Conservation (phyloP, 2,797 vertebrate species). For the Danio jaintianensis region DNA sequence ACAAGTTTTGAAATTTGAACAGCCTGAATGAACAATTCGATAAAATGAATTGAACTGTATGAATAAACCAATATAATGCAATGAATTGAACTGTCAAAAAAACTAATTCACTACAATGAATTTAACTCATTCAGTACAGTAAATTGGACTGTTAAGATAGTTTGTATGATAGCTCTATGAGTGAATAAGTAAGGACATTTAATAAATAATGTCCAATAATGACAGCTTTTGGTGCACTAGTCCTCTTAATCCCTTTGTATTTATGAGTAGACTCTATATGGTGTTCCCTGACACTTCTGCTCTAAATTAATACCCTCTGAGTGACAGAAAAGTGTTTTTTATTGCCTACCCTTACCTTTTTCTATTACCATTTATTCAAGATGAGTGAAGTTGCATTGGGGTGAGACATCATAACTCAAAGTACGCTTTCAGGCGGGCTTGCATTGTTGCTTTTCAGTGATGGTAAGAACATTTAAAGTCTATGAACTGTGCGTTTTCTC, state of each 20-base stretch:
- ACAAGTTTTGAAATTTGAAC: too few relatives aligned
- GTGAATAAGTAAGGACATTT: not conserved
- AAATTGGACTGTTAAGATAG: too few relatives aligned
- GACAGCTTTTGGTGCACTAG: not conserved
- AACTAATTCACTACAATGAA: too few relatives aligned
- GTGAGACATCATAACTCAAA: not conserved
- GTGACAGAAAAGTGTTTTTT: conserved; percentile 8
- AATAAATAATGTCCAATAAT: not conserved
- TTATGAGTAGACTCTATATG: not conserved
- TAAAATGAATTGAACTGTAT: too few relatives aligned
- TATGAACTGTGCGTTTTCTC: not conserved
- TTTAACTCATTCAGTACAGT: too few relatives aligned
- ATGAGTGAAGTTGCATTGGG: conserved; percentile 7
- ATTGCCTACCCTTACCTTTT: not conserved
- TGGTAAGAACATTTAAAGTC: not conserved
- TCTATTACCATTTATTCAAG: not conserved
- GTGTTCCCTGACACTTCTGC: not conserved
- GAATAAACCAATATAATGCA: too few relatives aligned
- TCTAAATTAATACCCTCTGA: not conserved
- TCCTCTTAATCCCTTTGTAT: not conserved
- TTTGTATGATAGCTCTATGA: not conserved
- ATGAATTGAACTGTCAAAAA: too few relatives aligned
- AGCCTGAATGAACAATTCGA: too few relatives aligned
- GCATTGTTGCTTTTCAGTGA: not conserved
- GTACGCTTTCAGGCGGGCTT: not conserved